A percentile compares a stretch with the other conserved stretches of the same genome.
Evolutionary conservation across 2,797 vertebrate species (phyloP).

Genomic region (Helicolenus hilgendorfi): DNA sequence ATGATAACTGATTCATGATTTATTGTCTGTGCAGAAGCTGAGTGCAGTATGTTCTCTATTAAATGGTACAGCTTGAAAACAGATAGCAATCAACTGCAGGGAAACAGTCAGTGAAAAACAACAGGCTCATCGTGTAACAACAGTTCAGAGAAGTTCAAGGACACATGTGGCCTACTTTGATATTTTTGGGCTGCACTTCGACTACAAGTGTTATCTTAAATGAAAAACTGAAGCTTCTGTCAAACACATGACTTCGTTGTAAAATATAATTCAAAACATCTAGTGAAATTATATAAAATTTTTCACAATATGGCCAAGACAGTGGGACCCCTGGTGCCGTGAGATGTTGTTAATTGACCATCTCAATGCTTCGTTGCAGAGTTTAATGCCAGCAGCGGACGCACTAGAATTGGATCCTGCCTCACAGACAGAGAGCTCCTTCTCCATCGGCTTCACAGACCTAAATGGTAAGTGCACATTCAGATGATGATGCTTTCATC

Average conservation of each 20-base stretch:
- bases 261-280: background rate
- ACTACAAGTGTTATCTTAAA: background rate
- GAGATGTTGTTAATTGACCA: background rate
- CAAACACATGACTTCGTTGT: background rate
- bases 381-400: slow-evolving; percentile 85
- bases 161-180: slow-evolving; percentile 3
- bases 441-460: slow-evolving; percentile 93
- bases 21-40: background rate
- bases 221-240: background rate
- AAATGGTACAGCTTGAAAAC: slow-evolving; percentile 33
- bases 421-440: slow-evolving; percentile 71
- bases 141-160: slow-evolving; percentile 11
- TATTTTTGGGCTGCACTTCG: background rate
- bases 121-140: slow-evolving; percentile 15
- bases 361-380: slow-evolving; percentile 81
- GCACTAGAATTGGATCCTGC: slow-evolving; percentile 63
- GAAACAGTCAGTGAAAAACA: slow-evolving; percentile 33
- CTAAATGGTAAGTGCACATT: slow-evolving; percentile 88
- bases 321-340: background rate
- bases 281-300: background rate
- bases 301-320: background rate
- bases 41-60: slow-evolving; percentile 16
- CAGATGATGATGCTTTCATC: background rate
- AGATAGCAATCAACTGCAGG: slow-evolving; percentile 12
- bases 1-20: slow-evolving; percentile 29